Evolutionary conservation across 2,797 vertebrate genomes (phyloP).

Genomic region (Agapornis canus): DNA sequence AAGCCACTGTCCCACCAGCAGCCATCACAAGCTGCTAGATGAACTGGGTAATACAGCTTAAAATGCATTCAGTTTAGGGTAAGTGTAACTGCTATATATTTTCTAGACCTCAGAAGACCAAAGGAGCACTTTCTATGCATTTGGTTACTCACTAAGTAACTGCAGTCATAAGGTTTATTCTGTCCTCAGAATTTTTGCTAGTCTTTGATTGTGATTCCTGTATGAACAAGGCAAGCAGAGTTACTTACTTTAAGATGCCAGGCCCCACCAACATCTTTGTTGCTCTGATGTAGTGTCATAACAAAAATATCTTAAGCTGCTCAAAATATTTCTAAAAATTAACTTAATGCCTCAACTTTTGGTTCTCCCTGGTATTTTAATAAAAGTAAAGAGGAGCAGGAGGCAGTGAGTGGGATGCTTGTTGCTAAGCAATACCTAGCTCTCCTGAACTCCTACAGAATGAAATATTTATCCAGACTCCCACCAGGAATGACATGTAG

Average conservation of each 20-base stretch:
- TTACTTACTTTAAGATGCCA: neutral
- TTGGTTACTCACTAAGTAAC: neutral
- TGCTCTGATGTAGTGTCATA: neutral
- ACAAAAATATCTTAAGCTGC: constrained; percentile 42
- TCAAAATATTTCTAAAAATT: constrained; percentile 70
- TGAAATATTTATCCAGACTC: constrained; percentile 60
- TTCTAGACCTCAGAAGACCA: neutral
- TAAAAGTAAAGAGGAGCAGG: constrained; percentile 57
- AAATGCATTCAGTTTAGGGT: neutral
- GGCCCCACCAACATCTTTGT: neutral
- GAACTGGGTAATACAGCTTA: neutral
- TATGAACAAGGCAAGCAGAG: neutral
- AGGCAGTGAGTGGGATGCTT: constrained; percentile 39
- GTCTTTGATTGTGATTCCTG: neutral
- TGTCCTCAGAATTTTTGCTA: neutral
- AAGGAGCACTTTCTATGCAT: neutral
- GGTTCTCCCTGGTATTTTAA: constrained; percentile 49
- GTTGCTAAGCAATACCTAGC: constrained; percentile 73
- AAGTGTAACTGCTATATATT: neutral
- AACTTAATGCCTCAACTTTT: constrained; percentile 58
- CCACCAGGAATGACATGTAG: neutral
- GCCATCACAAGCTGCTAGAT: neutral
- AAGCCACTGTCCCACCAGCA: neutral
- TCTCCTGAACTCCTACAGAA: constrained; percentile 62
- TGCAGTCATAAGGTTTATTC: neutral